A percentile compares a stretch with the other conserved stretches of the same genome.
phyloP scores from a whole-genome alignment of 2,113 vertebrate genomes.

The Microcebus murinus region DNA sequence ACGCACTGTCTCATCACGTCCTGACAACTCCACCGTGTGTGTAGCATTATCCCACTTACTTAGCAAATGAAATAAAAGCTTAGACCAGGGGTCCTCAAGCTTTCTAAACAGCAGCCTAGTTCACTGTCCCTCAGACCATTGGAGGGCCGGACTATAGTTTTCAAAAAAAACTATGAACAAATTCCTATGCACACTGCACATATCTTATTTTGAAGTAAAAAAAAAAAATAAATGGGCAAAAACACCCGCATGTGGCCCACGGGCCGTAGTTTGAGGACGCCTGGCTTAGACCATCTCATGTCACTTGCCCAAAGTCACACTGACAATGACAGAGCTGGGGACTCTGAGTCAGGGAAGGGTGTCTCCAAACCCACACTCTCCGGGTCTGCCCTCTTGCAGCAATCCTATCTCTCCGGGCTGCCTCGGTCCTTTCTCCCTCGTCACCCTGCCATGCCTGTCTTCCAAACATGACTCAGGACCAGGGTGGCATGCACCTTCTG shows the following conservation, averaged over 20 bases:
- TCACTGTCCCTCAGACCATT: no score
- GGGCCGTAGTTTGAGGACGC: no score
- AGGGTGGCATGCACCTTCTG: not conserved
- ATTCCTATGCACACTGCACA: no score
- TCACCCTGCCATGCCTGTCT: no score
- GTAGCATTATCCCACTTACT: constrained; percentile 60
- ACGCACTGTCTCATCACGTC: constrained; percentile 53
- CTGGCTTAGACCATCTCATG: not conserved
- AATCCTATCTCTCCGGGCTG: accelerated
- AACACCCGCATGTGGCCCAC: no score
- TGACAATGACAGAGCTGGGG: not conserved
- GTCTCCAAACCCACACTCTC: not conserved
- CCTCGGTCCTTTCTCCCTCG: not conserved
- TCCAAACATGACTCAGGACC: not conserved
- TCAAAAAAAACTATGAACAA: no score
- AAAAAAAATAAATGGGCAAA: no score
- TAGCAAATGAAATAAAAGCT: constrained; percentile 49
- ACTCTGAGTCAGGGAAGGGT: not conserved
- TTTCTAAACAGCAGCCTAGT: accelerated
- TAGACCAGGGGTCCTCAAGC: not conserved
- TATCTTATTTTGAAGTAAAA: no score
- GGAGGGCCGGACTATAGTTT: no score
- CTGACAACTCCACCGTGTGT: not conserved
- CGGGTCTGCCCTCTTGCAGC: not conserved
- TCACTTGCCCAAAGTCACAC: not conserved